Evolutionary conservation across 2,888 invertebrate species (phyloP).

Genomic region (Gastracanthus pulcherrimus): DNA sequence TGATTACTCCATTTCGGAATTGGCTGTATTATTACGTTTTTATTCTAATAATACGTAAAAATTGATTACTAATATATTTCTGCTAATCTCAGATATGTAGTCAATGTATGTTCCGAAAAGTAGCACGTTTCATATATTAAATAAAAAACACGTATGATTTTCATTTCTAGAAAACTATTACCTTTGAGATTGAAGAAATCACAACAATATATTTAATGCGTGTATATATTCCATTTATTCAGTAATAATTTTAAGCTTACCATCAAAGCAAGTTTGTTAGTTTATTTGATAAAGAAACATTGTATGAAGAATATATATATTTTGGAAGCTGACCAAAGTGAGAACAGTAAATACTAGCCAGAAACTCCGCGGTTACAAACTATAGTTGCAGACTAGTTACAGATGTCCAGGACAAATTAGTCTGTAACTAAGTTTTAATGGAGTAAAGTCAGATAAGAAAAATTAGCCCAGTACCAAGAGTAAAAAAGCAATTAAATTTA

Average conservation of each 20-base stretch:
- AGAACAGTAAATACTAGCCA: neutral
- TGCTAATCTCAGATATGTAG: no score
- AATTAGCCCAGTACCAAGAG: neutral
- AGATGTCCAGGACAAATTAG: neutral
- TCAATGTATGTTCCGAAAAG: no score
- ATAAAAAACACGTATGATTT: no score
- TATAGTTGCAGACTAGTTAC: neutral
- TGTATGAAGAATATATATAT: neutral
- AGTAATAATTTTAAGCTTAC: no score
- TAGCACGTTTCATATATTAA: no score
- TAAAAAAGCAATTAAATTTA: neutral
- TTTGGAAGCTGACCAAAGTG: neutral
- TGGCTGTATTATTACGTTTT: neutral
- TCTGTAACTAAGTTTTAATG: conserved; percentile 8
- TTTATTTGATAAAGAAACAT: neutral
- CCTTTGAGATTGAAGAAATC: neutral
- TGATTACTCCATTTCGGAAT: neutral
- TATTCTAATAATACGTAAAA: neutral
- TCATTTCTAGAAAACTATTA: no score
- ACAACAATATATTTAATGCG: neutral
- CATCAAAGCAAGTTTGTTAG: no score
- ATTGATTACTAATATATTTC: no score
- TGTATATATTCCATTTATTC: no score
- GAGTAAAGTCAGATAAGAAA: conserved; percentile 6
- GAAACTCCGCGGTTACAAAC: neutral